A percentile compares a stretch with the other conserved stretches of the same genome.
Conservation (phyloP, 1,140 invertebrate genomes). For the Matsumurasca onukii region DNA sequence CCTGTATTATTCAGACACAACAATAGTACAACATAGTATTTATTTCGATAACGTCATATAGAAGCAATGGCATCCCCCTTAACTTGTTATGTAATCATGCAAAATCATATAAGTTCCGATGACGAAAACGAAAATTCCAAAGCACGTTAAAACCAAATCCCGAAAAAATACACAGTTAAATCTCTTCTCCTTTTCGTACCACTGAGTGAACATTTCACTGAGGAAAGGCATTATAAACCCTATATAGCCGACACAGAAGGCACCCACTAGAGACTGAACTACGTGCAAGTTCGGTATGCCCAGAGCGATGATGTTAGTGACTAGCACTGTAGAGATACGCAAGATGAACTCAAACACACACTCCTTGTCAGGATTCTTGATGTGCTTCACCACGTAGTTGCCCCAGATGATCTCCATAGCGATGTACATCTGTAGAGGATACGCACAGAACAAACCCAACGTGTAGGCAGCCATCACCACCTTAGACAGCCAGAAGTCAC, state of each 20-base stretch:
- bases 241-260: not conserved
- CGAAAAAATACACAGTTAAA: too few relatives aligned
- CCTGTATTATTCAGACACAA: too few relatives aligned
- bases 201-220: not conserved
- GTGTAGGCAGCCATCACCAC: conserved; percentile 72
- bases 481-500: conserved; percentile 59
- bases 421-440: conserved; percentile 84
- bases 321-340: conserved; percentile 62
- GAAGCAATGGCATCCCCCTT: too few relatives aligned
- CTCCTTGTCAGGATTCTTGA: conserved; percentile 46
- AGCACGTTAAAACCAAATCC: too few relatives aligned
- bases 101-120: too few relatives aligned
- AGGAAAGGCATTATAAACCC: not conserved
- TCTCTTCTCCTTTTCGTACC: too few relatives aligned
- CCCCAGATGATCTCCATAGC: conserved; percentile 86
- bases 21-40: too few relatives aligned
- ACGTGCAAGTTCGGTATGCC: not conserved
- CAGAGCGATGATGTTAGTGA: conserved; percentile 39
- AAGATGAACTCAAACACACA: conserved; percentile 62
- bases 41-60: too few relatives aligned
- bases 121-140: too few relatives aligned
- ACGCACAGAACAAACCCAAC: conserved; percentile 76
- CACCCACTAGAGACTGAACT: not conserved
- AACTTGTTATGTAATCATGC: too few relatives aligned
- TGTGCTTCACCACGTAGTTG: conserved; percentile 52